Evolutionary conservation across 2,888 invertebrate species (phyloP).

Genomic region (Drosophila hamatofila): DNA sequence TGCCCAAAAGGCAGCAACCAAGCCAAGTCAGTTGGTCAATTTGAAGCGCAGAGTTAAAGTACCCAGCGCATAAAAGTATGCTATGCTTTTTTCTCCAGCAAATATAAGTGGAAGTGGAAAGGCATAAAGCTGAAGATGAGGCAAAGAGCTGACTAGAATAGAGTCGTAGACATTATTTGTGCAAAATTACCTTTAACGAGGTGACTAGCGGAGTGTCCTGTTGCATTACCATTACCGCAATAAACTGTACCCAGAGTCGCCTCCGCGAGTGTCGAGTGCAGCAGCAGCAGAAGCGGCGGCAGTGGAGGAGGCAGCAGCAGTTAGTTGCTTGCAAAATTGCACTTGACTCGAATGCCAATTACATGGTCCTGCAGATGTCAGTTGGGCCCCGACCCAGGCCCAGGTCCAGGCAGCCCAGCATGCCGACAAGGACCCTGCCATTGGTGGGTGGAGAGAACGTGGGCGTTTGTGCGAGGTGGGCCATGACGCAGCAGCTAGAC

Average conservation of each 20-base stretch:
- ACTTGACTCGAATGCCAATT: conserved; percentile 80
- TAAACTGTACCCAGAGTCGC: conserved; percentile 61
- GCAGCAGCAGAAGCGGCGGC: conserved; percentile 12
- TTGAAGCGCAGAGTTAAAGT: conserved; percentile 41
- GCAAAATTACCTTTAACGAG: conserved; percentile 82
- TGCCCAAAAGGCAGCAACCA: conserved; percentile 7
- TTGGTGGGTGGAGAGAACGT: conserved; percentile 1
- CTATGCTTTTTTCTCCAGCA: conserved; percentile 19
- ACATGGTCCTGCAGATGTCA: conserved; percentile 75
- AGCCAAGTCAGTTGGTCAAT: conserved; percentile 9
- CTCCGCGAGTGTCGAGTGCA: conserved; percentile 45
- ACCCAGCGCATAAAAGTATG: conserved; percentile 39
- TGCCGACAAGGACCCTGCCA: conserved; percentile 36
- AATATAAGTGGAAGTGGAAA: conserved; percentile 10
- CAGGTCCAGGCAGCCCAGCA: conserved; percentile 18
- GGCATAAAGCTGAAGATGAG: conserved; percentile 5
- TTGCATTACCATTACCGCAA: conserved; percentile 81
- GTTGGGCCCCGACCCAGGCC: conserved; percentile 35
- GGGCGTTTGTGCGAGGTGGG: background rate
- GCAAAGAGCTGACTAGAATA: conserved; percentile 41
- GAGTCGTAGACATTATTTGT: conserved; percentile 77
- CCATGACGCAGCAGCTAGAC: conserved; percentile 31
- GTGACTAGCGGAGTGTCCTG: conserved; percentile 76
- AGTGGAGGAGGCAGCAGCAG: conserved; percentile 11
- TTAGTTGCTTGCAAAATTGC: conserved; percentile 74